These are phyloP conservation scores for Colinus virginianus DNA, from an alignment of 2,113 vertebrate genomes.

Conservation along the genomic window DNA sequence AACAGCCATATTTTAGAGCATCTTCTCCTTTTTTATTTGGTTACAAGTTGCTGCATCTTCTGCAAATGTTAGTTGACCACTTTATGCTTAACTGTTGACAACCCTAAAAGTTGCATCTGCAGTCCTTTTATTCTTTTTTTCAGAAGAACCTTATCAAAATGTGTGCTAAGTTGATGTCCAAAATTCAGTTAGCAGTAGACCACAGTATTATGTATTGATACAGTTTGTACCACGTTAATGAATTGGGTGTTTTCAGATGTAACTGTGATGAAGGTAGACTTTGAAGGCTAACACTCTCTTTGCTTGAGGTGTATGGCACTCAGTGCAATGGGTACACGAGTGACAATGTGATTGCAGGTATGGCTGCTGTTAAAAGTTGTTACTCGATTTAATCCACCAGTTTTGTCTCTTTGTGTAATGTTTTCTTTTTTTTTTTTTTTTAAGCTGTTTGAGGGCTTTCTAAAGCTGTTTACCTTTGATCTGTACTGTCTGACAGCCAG, in stretches of 20 bases:
- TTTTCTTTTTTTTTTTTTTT: background rate
- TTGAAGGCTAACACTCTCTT: background rate
- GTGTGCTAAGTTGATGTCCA: background rate
- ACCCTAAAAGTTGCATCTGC: background rate
- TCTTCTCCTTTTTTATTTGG: background rate
- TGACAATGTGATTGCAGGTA: background rate
- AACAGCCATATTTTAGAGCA: background rate
- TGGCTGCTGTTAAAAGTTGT: background rate
- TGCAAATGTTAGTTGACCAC: background rate
- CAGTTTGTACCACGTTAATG: background rate
- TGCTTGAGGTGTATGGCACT: background rate
- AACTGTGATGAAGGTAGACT: background rate
- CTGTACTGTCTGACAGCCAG: background rate
- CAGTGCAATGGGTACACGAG: background rate
- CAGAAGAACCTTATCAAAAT: background rate
- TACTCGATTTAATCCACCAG: background rate
- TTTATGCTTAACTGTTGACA: background rate
- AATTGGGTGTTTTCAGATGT: background rate
- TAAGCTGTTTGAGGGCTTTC: background rate
- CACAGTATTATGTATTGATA: background rate
- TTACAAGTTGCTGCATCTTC: background rate
- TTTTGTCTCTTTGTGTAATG: background rate
- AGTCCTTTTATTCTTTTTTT: background rate
- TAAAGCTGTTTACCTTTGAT: background rate
- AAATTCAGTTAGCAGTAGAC: background rate